phyloP scores from a whole-genome alignment of 2,113 vertebrate species.

The Coracopsis vasa region DNA sequence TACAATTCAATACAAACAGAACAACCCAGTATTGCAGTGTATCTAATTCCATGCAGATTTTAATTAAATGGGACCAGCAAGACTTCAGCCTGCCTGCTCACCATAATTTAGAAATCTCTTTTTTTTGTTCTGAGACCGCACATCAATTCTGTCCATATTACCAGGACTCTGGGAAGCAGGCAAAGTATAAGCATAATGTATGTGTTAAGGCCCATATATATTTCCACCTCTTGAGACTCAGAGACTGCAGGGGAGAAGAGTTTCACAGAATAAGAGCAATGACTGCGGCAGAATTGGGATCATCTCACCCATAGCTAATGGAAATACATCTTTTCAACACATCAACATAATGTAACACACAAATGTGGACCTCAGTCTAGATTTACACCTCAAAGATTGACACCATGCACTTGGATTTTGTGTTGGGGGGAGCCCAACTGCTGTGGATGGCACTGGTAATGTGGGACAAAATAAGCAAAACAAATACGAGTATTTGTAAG shows the following conservation, averaged over 20 bases:
- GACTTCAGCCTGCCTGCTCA: not conserved
- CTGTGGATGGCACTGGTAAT: not conserved
- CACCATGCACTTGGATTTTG: not conserved
- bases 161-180: not conserved
- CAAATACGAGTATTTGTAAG: not conserved
- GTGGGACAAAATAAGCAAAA: not conserved
- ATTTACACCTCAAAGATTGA: not conserved
- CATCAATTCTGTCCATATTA: not conserved
- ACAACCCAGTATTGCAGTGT: not conserved
- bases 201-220: not conserved
- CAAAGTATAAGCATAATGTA: not conserved
- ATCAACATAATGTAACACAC: not conserved
- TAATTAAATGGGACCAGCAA: slow-evolving; percentile 17
- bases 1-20: not conserved
- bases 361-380: not conserved
- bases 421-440: not conserved
- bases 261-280: not conserved
- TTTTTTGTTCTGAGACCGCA: not conserved
- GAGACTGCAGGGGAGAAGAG: not conserved
- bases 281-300: not conserved
- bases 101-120: not conserved
- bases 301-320: not conserved
- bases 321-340: not conserved
- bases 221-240: not conserved
- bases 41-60: slow-evolving; percentile 1